Percentiles rank a stretch among this genome's conserved stretches.
phyloP scores from a whole-genome alignment of 1,140 invertebrate genomes.

The Drosophila repleta region DNA sequence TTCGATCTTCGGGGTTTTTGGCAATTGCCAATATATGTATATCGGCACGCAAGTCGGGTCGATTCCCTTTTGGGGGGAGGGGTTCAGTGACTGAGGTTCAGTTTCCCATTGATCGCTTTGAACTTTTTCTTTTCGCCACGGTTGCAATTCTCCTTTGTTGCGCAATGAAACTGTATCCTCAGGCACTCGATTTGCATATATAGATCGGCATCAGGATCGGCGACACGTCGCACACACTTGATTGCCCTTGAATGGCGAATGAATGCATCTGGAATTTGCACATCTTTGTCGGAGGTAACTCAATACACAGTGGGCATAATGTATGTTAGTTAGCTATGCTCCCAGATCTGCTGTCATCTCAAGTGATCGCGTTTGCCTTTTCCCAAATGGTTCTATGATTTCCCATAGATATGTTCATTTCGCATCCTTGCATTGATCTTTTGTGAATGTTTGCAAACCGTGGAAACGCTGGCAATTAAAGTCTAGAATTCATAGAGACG shows the following conservation, averaged over 20 bases:
- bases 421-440: conserved; percentile 5
- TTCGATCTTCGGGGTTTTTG: conserved; percentile 51
- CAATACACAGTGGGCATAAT: conserved; percentile 54
- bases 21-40: conserved; percentile 21
- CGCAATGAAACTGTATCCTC: conserved; percentile 72
- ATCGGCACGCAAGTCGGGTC: conserved; percentile 21
- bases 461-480: no score
- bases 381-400: conserved; percentile 3
- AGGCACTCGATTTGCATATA: conserved; percentile 64
- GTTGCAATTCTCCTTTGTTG: conserved; percentile 72
- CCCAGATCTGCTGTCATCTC: conserved; percentile 31
- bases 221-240: conserved; percentile 59
- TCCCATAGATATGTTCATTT: conserved; percentile 50
- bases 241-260: conserved; percentile 73
- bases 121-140: conserved; percentile 62
- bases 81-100: neutral
- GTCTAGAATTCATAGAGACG: no score
- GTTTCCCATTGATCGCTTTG: conserved; percentile 18
- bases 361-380: conserved; percentile 55
- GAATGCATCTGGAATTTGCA: conserved; percentile 54
- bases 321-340: conserved; percentile 47
- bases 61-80: neutral
- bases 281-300: conserved; percentile 56
- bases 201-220: conserved; percentile 47
- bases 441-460: neutral